Evolutionary conservation across 2,888 invertebrate species (phyloP).

Genomic region (Strigamia crassipes): DNA sequence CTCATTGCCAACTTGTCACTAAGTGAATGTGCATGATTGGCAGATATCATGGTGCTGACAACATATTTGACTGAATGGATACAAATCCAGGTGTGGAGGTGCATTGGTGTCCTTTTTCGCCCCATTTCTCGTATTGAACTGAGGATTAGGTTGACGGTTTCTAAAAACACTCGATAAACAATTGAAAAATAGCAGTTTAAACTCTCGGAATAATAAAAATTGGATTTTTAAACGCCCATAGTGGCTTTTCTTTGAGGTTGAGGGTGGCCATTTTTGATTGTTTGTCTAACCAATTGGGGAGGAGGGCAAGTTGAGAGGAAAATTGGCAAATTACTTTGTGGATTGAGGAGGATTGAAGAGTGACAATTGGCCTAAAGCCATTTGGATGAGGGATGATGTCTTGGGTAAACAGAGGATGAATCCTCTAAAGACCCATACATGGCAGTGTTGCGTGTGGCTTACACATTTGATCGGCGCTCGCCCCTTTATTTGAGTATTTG

Average conservation of each 20-base stretch:
- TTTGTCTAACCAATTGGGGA: conserved; percentile 40
- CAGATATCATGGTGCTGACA: conserved; percentile 35
- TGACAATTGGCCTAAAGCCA: conserved; percentile 40
- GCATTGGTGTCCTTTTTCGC: neutral
- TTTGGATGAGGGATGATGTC: conserved; percentile 42
- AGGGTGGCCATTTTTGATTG: neutral
- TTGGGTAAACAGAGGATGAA: conserved; percentile 37
- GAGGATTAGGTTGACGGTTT: neutral
- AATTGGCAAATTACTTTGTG: conserved; percentile 42
- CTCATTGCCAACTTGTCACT: conserved; percentile 36
- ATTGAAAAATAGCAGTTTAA: neutral
- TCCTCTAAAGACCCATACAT: conserved; percentile 38
- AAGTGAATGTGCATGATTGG: conserved; percentile 38
- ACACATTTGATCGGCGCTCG: conserved; percentile 19
- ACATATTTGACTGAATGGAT: conserved; percentile 37
- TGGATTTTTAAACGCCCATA: neutral
- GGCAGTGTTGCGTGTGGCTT: conserved; percentile 36
- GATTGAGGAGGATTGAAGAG: conserved; percentile 37
- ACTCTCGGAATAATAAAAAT: neutral
- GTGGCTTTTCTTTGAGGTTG: neutral
- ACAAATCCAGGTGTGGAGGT: conserved; percentile 25
- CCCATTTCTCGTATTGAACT: conserved; percentile 6
- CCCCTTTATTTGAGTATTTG: conserved; percentile 35
- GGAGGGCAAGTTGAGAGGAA: conserved; percentile 25
- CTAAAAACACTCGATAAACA: neutral